A percentile compares a stretch with the other conserved stretches of the same genome.
Evolutionary conservation across 35 echinoderm and acorn worm genomes (phyloP).

Genomic region (Apostichopus japonicus): DNA sequence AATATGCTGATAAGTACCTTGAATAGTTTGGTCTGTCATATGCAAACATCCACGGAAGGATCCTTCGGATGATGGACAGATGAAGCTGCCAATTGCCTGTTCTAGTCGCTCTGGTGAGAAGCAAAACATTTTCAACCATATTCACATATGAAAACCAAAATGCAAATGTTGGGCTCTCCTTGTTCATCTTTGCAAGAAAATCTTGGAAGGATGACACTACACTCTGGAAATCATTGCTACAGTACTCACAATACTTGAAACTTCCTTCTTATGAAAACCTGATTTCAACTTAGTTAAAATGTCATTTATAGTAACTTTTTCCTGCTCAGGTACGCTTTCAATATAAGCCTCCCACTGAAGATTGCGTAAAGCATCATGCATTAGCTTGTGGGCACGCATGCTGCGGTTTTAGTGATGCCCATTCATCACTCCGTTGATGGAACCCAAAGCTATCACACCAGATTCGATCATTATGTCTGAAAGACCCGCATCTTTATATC

Average conservation of each 20-base stretch:
- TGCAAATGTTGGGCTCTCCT: conserved; percentile 10
- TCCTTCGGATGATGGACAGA: conserved; percentile 26
- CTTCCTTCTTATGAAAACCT: not conserved
- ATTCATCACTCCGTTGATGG: conserved; percentile 27
- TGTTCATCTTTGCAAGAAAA: not conserved
- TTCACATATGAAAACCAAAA: conserved; percentile 63
- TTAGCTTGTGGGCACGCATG: conserved; percentile 27
- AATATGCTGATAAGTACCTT: conserved; percentile 59
- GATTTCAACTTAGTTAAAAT: not conserved
- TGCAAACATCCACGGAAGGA: conserved; percentile 72
- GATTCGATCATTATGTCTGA: conserved; percentile 48
- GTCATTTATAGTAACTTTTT: not conserved
- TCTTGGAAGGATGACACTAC: not conserved
- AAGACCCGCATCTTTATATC: conserved; percentile 61
- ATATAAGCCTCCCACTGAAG: conserved; percentile 17
- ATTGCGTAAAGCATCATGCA: conserved; percentile 23
- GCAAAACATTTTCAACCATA: conserved; percentile 55
- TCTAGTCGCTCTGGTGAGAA: conserved; percentile 44
- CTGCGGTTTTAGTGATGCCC: conserved; percentile 44
- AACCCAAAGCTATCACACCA: conserved; percentile 41
- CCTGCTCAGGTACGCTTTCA: not conserved
- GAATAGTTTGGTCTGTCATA: conserved; percentile 63
- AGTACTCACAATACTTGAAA: not conserved
- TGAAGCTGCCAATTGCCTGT: conserved; percentile 79
- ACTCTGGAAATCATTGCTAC: not conserved